A percentile compares a stretch with the other conserved stretches of the same genome.
Conservation (phyloP, 64 coral and sea anemone genomes). For the Montipora sp. region DNA sequence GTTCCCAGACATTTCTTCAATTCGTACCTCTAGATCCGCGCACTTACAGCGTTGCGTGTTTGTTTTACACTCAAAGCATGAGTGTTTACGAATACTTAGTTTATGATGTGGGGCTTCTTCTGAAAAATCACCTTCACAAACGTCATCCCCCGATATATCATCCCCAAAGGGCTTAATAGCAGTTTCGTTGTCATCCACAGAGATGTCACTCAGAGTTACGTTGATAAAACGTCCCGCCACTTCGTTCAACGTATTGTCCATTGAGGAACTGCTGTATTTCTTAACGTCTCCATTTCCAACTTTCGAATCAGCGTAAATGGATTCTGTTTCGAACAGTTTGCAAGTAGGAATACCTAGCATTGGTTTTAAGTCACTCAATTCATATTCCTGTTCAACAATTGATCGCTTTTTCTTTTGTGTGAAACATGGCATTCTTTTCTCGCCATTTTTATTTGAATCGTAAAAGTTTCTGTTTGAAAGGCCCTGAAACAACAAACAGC, state of each 20-base stretch:
- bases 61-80: slow-evolving; percentile 33
- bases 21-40: not conserved
- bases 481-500: not conserved
- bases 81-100: not conserved
- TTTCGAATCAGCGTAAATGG: not conserved
- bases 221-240: slow-evolving; percentile 19
- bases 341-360: slow-evolving; percentile 29
- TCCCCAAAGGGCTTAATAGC: not conserved
- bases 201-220: slow-evolving; percentile 14
- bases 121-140: not conserved
- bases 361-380: slow-evolving; percentile 52
- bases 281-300: slow-evolving; percentile 33
- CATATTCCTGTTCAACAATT: slow-evolving; percentile 3
- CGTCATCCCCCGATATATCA: not conserved
- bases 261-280: slow-evolving; percentile 16
- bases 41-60: not conserved
- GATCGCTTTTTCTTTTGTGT: slow-evolving; percentile 20
- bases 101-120: slow-evolving; percentile 40
- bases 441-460: slow-evolving; percentile 2
- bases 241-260: not conserved
- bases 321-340: slow-evolving; percentile 10
- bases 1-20: slow-evolving; percentile 47
- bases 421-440: not conserved
- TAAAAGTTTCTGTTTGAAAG: slow-evolving; percentile 6
- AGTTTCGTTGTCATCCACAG: not conserved